These are phyloP conservation scores for Bhutanitis thaidina DNA, from an alignment of 2,888 invertebrate species.

Conservation along the genomic window DNA sequence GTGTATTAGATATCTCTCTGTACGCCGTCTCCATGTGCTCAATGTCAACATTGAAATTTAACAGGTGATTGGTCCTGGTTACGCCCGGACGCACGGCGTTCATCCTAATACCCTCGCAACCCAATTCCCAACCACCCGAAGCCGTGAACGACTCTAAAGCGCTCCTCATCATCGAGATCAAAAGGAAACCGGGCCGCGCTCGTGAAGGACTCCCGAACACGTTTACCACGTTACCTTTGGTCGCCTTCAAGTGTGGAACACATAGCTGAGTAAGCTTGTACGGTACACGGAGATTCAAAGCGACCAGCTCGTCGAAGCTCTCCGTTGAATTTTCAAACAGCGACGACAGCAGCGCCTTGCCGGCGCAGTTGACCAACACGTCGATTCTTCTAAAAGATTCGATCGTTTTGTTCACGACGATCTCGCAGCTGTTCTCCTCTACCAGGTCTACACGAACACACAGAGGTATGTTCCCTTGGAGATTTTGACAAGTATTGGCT, in stretches of 20 bases:
- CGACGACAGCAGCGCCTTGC: conserved; percentile 43
- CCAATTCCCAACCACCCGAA: conserved; percentile 48
- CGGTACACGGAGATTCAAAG: conserved; percentile 49
- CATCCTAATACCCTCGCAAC: conserved; percentile 50
- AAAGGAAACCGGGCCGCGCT: conserved; percentile 48
- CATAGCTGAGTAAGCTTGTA: conserved; percentile 51
- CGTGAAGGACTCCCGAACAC: conserved; percentile 44
- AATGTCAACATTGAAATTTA: conserved; percentile 47
- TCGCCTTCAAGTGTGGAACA: conserved; percentile 43
- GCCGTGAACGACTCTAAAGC: conserved; percentile 52
- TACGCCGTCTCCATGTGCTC: conserved; percentile 42
- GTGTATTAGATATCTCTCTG: conserved; percentile 34
- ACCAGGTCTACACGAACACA: conserved; percentile 47
- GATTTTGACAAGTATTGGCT: conserved; percentile 38
- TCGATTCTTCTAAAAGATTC: conserved; percentile 45
- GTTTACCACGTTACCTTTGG: conserved; percentile 53
- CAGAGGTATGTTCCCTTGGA: conserved; percentile 39
- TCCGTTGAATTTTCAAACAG: conserved; percentile 50
- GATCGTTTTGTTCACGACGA: conserved; percentile 44
- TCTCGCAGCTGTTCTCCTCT: conserved; percentile 43
- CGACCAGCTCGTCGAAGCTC: conserved; percentile 47
- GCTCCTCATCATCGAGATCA: conserved; percentile 45
- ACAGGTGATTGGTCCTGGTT: conserved; percentile 48
- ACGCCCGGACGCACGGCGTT: conserved; percentile 56
- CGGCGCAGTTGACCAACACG: conserved; percentile 51